phyloP scores from a whole-genome alignment of 2,888 invertebrate species.

The Nomada ruficornis region DNA sequence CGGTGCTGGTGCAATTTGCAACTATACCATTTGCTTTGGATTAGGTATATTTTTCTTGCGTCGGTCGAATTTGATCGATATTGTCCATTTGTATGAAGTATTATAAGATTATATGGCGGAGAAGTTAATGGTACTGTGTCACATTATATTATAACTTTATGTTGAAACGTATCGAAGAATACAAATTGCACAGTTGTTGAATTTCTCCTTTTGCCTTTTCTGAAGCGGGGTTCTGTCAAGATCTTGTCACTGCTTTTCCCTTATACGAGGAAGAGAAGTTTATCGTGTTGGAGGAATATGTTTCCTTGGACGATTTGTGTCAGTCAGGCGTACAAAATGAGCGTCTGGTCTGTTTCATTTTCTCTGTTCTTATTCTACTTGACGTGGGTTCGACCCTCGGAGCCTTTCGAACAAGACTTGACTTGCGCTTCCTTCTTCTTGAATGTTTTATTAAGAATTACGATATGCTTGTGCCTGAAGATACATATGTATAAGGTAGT shows the following conservation, averaged over 20 bases:
- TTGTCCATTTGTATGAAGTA: too few species aligned
- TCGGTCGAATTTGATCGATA: too few species aligned
- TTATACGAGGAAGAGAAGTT: conserved; percentile 69
- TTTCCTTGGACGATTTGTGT: conserved; percentile 34
- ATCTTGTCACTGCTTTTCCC: conserved; percentile 37
- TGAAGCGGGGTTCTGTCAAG: neutral
- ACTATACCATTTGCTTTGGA: too few species aligned
- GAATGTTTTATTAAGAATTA: conserved; percentile 4
- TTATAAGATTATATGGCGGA: too few species aligned
- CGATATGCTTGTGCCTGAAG: neutral
- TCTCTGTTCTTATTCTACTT: conserved; percentile 9
- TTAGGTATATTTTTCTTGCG: too few species aligned
- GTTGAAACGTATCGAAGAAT: neutral
- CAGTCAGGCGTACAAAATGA: conserved; percentile 9
- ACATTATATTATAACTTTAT: too few species aligned
- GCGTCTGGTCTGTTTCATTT: neutral
- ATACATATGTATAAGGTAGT: neutral
- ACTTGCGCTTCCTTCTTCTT: conserved; percentile 7
- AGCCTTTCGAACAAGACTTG: conserved; percentile 30
- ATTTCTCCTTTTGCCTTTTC: neutral
- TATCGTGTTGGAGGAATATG: conserved; percentile 57
- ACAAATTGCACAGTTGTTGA: conserved; percentile 31
- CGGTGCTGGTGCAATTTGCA: too few species aligned
- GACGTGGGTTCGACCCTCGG: conserved; percentile 13
- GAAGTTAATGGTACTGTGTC: too few species aligned